Percentiles rank a stretch among this genome's conserved stretches.
phyloP scores from a whole-genome alignment of 2,113 vertebrate genomes.

The Sminthopsis crassicaudata region DNA sequence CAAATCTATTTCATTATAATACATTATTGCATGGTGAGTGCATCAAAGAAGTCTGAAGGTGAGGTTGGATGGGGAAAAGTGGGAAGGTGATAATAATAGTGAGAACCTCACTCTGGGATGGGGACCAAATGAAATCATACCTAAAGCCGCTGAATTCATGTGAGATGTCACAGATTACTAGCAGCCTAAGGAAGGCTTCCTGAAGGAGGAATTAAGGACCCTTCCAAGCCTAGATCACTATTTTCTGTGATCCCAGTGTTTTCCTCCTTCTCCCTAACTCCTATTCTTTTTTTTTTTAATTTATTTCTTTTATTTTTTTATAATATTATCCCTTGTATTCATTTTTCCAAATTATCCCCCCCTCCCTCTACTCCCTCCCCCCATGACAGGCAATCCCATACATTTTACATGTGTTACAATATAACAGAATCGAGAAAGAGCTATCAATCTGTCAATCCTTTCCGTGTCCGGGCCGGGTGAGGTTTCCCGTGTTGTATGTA shows the following conservation, averaged over 20 bases:
- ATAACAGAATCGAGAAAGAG: too few species aligned
- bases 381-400: too few species aligned
- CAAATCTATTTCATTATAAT: neutral
- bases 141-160: neutral
- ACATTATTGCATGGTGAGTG: neutral
- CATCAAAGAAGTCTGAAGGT: neutral
- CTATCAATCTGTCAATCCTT: too few species aligned
- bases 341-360: too few species aligned
- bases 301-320: too few species aligned
- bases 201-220: neutral
- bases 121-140: neutral
- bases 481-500: too few species aligned
- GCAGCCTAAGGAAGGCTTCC: neutral
- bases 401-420: too few species aligned
- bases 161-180: neutral
- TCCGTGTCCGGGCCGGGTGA: too few species aligned
- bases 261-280: neutral
- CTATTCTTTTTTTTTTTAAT: too few species aligned
- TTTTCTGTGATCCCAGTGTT: neutral
- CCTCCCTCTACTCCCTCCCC: too few species aligned
- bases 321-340: too few species aligned
- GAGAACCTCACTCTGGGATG: neutral
- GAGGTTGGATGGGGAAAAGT: neutral
- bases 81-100: neutral
- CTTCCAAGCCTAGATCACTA: neutral